Evolutionary conservation across 2,113 vertebrate genomes (phyloP), one percentile per base, ranked within the genome.

Genomic region (Synchiropus splendidus): DNA sequence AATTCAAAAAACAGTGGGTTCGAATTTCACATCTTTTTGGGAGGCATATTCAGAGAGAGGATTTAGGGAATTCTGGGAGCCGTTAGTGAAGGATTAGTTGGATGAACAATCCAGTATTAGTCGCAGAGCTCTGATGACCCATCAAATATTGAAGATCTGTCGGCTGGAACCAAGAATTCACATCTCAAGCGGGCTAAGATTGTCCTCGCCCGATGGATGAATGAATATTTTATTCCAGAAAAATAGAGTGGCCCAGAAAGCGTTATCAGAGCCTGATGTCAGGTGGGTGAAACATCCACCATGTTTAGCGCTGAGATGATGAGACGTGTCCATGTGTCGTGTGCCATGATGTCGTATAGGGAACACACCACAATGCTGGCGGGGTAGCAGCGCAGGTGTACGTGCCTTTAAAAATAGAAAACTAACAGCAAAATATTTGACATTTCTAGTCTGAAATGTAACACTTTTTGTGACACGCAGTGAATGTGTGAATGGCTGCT

Each of bases 121-220:
- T 71, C 65, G 69, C 70, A 49, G 54, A 59, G 72, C 59, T 59
- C 58, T 74, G 75, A 78, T 77, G 71, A 66, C 66, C 73, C 62
- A 84, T 84, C 78, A 81, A 79, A 83, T 79, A 79, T 81, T 81
- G 74, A 84, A 82, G 75, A 77, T 81, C 80, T 67, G 75, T 79
- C 75, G 73, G 59, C 63, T 68, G 64, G 68, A 75, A 71, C 75
- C 61, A 70, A 64, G 70, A 78, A 71, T 75, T 75, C 76, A 74
- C 72, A 80, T 74, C 69, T 79, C 66, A 77, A 66, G 63, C 62
- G 74, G 64, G 70, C 75, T 53, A 72, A 75, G 71, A 77, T 64
- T 65, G 78, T 73, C 78, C 66, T 67, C 45, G 18, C 62, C n/a
- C 74, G 64, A 73, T 76, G 61, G 71, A 73, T 76, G 61, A 71